A percentile compares a stretch with the other conserved stretches of the same genome.
Evolutionary conservation across 2,888 invertebrate species (phyloP).

Genomic region (Parthenolecanium corni): DNA sequence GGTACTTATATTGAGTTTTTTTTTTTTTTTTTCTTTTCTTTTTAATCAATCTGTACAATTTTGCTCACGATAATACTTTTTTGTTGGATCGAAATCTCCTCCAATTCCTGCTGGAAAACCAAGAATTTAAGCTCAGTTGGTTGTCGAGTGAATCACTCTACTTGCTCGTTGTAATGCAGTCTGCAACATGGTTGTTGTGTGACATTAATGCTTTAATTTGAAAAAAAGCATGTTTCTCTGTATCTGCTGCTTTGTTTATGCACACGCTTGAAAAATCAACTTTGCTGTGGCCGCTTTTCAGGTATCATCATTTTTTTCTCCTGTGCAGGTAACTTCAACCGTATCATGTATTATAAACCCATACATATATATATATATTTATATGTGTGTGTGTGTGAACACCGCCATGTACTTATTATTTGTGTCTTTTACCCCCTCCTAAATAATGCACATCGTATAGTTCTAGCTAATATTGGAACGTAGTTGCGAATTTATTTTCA

Average conservation of each 20-base stretch:
- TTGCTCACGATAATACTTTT: slow-evolving; percentile 19
- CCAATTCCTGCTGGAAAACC: slow-evolving; percentile 23
- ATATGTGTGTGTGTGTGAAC: no score
- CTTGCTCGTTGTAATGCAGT: slow-evolving; percentile 28
- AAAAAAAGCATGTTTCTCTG: slow-evolving; percentile 28
- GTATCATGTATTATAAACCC: not conserved
- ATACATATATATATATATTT: no score
- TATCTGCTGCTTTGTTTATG: slow-evolving; percentile 25
- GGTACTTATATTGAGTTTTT: slow-evolving; percentile 1
- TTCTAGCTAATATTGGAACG: not conserved
- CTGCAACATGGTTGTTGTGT: slow-evolving; percentile 28
- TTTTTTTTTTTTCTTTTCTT: slow-evolving; percentile 1
- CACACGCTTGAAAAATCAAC: slow-evolving; percentile 27
- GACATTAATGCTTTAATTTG: slow-evolving; percentile 28
- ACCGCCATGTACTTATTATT: no score
- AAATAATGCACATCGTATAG: no score
- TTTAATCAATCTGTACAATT: slow-evolving; percentile 16
- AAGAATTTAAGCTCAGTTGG: slow-evolving; percentile 23
- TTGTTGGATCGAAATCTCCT: not conserved
- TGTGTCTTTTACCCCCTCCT: no score
- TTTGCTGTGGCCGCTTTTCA: slow-evolving; percentile 28
- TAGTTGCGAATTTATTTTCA: not conserved
- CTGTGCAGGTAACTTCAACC: slow-evolving; percentile 19
- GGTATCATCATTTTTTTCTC: slow-evolving; percentile 25
- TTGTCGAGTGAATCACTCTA: slow-evolving; percentile 26